Evolutionary conservation across 1,140 invertebrate genomes (phyloP).

Genomic region (Babylonia areolata): DNA sequence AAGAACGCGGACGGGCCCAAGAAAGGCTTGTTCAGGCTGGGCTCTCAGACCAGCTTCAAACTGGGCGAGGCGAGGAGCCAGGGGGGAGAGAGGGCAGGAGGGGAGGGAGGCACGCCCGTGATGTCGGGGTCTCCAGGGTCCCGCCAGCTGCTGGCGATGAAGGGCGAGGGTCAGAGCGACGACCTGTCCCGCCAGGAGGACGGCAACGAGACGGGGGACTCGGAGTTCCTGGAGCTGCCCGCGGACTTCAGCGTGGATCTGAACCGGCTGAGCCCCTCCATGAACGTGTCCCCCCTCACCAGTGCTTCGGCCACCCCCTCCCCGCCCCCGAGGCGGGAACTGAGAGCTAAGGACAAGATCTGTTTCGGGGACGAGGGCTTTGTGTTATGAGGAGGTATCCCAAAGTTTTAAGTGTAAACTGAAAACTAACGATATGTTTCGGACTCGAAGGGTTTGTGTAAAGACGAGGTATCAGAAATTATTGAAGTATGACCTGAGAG

Average conservation of each 20-base stretch:
- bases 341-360: slow-evolving; percentile 23
- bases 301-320: neutral
- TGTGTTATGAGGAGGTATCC: slow-evolving; percentile 21
- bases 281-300: neutral
- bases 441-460: too few species aligned
- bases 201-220: slow-evolving; percentile 3
- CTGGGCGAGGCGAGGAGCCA: too few species aligned
- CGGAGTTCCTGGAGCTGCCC: neutral
- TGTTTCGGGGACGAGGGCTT: slow-evolving; percentile 19
- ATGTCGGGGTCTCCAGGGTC: neutral
- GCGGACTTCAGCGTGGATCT: slow-evolving; percentile 17
- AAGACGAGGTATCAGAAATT: too few species aligned
- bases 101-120: neutral
- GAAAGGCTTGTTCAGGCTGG: slow-evolving; percentile 18
- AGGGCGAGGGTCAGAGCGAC: neutral
- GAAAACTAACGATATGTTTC: too few species aligned
- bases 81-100: neutral
- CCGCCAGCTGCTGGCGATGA: neutral
- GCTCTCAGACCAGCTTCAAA: slow-evolving; percentile 30
- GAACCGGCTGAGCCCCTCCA: slow-evolving; percentile 21
- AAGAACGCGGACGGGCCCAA: neutral
- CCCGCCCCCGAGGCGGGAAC: neutral
- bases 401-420: too few species aligned
- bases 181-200: slow-evolving; percentile 5
- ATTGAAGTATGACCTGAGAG: too few species aligned